A percentile compares a stretch with the other conserved stretches of the same genome.
These are phyloP conservation scores for Falco naumanni DNA, from an alignment of 2,797 vertebrate genomes.

Conservation along the genomic window DNA sequence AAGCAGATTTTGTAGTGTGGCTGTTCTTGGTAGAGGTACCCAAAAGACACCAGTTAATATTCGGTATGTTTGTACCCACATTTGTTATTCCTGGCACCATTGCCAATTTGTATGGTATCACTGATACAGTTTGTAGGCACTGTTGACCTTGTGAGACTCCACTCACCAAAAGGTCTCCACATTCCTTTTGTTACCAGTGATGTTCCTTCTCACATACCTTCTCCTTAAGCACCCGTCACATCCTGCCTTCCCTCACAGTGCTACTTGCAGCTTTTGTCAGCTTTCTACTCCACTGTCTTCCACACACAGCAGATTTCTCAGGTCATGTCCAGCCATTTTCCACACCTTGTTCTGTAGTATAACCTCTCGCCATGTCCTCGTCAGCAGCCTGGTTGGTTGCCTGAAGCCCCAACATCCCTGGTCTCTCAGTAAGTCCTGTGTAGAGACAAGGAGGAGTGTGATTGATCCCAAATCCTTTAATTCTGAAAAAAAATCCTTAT, in stretches of 20 bases:
- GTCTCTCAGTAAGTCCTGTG: neutral
- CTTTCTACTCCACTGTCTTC: neutral
- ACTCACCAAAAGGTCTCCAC: neutral
- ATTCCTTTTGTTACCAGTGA: neutral
- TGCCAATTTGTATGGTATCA: neutral
- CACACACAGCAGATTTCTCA: neutral
- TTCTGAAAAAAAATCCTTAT: neutral
- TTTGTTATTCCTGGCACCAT: neutral
- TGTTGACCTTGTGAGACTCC: neutral
- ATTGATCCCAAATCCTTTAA: neutral
- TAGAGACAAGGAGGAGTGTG: neutral
- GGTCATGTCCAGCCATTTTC: neutral
- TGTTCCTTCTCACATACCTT: neutral
- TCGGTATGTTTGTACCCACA: neutral
- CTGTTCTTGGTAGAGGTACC: neutral
- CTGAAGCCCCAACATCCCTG: neutral
- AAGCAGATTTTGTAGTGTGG: neutral
- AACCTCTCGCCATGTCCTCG: neutral
- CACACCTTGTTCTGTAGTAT: neutral
- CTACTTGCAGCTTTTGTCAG: neutral
- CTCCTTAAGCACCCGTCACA: neutral
- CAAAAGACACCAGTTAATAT: neutral
- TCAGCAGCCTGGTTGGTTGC: neutral
- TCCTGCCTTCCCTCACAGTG: neutral
- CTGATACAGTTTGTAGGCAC: neutral